These are phyloP conservation scores for Eriocheir sinensis DNA, from an alignment of 1,140 invertebrate species.

Conservation along the genomic window DNA sequence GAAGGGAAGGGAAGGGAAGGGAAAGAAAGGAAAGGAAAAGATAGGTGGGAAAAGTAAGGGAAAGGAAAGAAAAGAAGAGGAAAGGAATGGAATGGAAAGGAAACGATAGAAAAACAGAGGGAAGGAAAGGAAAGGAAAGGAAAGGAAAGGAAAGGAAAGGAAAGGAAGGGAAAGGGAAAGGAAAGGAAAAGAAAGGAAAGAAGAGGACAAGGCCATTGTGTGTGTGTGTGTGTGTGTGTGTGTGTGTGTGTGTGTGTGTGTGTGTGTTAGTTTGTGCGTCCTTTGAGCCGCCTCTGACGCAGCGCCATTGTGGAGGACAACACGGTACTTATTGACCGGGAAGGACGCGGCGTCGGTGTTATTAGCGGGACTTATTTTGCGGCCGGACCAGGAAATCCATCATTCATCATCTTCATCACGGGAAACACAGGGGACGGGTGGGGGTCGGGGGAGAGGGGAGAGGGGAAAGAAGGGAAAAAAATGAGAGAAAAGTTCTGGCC, in stretches of 20 bases:
- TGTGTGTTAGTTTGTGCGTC: neutral
- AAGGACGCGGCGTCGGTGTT: slow-evolving; percentile 26
- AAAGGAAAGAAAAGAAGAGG: too few species aligned
- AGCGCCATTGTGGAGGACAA: slow-evolving; percentile 56
- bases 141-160: neutral
- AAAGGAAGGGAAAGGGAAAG: neutral
- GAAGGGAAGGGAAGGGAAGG: too few species aligned
- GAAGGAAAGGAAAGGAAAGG: neutral
- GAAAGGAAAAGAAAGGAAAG: slow-evolving; percentile 27
- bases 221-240: too few species aligned
- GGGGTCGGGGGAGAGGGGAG: neutral
- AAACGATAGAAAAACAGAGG: too few species aligned
- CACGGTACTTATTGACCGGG: slow-evolving; percentile 69
- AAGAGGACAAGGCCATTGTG: slow-evolving; percentile 3
- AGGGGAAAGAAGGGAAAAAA: slow-evolving; percentile 26
- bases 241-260: too few species aligned
- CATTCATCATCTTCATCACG: slow-evolving; percentile 69
- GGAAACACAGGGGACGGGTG: slow-evolving; percentile 4
- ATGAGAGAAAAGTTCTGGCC: slow-evolving; percentile 32
- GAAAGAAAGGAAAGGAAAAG: too few species aligned
- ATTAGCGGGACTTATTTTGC: slow-evolving; percentile 66
- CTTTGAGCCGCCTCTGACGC: slow-evolving; percentile 46
- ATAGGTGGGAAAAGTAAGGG: too few species aligned
- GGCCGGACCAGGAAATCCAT: slow-evolving; percentile 64
- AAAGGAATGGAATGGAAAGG: too few species aligned